phyloP scores from a whole-genome alignment of 2,113 vertebrate genomes.

The Cebus imitator region DNA sequence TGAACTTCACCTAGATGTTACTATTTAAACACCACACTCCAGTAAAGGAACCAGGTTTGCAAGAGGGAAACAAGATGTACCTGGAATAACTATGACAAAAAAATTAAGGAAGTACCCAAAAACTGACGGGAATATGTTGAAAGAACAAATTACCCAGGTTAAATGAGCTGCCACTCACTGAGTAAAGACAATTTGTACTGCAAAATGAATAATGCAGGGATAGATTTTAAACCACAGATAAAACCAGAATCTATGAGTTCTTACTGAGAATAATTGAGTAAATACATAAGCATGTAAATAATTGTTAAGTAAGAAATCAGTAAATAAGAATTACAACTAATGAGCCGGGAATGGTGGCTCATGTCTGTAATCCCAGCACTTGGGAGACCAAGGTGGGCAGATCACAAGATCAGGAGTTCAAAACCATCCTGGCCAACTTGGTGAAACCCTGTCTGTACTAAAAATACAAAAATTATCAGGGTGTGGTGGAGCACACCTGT shows the following conservation, averaged over 20 bases:
- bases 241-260: not conserved
- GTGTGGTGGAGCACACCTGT: too few relatives aligned
- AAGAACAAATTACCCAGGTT: not conserved
- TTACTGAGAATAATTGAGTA: not conserved
- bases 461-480: too few relatives aligned
- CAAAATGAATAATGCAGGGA: not conserved
- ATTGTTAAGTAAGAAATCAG: not conserved
- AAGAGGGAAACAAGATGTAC: not conserved
- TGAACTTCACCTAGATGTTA: not conserved
- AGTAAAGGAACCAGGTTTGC: not conserved
- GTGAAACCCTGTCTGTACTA: too few relatives aligned
- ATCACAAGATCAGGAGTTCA: too few relatives aligned
- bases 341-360: too few relatives aligned
- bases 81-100: not conserved
- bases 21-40: not conserved
- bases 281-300: not conserved
- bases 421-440: too few relatives aligned
- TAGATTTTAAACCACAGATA: not conserved
- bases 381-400: too few relatives aligned
- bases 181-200: not conserved
- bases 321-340: not conserved
- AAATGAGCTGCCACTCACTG: not conserved
- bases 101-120: not conserved
- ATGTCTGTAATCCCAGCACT: too few relatives aligned
- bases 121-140: not conserved